These are phyloP conservation scores for Lasius fuliginosus DNA, from an alignment of 2,888 invertebrate genomes.

Conservation along the genomic window DNA sequence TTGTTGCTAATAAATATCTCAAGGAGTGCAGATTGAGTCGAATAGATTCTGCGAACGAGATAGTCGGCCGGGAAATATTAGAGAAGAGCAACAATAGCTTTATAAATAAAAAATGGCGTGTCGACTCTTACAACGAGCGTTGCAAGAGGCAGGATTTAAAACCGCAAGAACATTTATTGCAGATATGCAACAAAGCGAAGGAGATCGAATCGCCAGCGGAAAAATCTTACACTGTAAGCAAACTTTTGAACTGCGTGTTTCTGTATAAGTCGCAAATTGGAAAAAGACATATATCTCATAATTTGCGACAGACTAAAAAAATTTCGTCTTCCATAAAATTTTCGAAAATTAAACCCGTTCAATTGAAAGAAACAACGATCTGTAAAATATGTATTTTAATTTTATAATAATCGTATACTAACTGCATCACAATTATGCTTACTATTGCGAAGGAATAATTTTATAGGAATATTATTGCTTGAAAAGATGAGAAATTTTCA, in stretches of 20 bases:
- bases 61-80: constrained; percentile 87
- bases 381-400: background rate
- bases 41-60: constrained; percentile 85
- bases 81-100: constrained; percentile 86
- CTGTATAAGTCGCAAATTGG: background rate
- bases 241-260: constrained; percentile 17
- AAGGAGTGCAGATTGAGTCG: constrained; percentile 88
- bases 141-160: constrained; percentile 87
- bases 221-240: constrained; percentile 76
- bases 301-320: background rate
- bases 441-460: background rate
- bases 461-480: background rate
- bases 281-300: background rate
- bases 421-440: background rate
- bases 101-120: constrained; percentile 86
- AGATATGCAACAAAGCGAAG: constrained; percentile 40
- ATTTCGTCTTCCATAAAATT: background rate
- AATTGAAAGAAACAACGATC: background rate
- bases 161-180: constrained; percentile 82
- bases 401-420: constrained; percentile 2
- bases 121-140: constrained; percentile 89
- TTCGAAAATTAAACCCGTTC: background rate
- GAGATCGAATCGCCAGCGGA: background rate
- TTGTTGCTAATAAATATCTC: constrained; percentile 88
- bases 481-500: background rate